phyloP scores from a whole-genome alignment of 2,113 vertebrate species.

The Siphamia tubifer region DNA sequence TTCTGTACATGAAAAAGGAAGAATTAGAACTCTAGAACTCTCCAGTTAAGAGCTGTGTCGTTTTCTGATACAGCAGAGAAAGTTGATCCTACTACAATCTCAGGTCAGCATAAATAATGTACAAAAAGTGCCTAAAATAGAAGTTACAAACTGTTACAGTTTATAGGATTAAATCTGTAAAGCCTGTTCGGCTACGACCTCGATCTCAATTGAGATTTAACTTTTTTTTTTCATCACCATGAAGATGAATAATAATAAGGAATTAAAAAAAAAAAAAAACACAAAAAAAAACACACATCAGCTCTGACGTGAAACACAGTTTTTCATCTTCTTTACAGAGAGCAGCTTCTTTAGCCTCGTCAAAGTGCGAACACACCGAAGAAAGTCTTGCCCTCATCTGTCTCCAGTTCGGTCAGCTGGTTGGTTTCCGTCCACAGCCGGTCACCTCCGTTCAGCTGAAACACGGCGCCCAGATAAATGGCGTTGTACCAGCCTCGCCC shows the following conservation, averaged over 20 bases:
- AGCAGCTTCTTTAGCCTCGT: neutral
- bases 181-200: neutral
- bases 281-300: conserved; percentile 25
- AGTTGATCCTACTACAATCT: conserved; percentile 34
- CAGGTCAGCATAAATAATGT: conserved; percentile 50
- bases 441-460: conserved; percentile 73
- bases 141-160: conserved; percentile 73
- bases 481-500: conserved; percentile 68
- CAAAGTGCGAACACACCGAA: conserved; percentile 79
- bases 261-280: conserved; percentile 43
- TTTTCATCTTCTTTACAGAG: neutral
- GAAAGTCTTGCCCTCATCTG: conserved; percentile 65
- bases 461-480: conserved; percentile 80
- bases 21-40: neutral
- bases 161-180: conserved; percentile 13
- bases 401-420: conserved; percentile 52
- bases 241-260: conserved; percentile 52
- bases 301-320: no score
- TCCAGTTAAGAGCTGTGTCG: conserved; percentile 10
- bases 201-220: conserved; percentile 68
- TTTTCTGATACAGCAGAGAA: conserved; percentile 19
- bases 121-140: conserved; percentile 50
- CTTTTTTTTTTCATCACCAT: conserved; percentile 41
- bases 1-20: neutral
- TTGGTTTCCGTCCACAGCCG: conserved; percentile 62